These are phyloP conservation scores for Anniella stebbinsi DNA, from an alignment of 2,797 vertebrate species.

Conservation along the genomic window DNA sequence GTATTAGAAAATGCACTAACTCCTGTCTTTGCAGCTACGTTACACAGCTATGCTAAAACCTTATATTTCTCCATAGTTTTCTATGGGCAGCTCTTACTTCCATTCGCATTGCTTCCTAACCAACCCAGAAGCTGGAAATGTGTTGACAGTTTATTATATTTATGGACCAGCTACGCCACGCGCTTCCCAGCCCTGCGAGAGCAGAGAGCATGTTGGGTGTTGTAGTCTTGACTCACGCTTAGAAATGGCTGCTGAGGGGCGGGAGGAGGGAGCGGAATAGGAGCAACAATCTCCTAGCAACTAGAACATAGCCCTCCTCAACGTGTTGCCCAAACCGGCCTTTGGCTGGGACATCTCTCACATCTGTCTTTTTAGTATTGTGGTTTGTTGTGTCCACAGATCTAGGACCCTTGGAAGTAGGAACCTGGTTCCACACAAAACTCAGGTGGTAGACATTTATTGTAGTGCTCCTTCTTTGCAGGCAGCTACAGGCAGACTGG, in stretches of 20 bases:
- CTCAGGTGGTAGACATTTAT: no score
- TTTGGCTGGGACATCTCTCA: background rate
- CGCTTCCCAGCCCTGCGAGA: background rate
- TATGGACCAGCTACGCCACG: background rate
- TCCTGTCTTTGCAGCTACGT: no score
- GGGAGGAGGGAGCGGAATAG: background rate
- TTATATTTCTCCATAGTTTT: background rate
- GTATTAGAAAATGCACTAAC: background rate
- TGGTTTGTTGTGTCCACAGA: no score
- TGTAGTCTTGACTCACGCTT: slow-evolving; percentile 6
- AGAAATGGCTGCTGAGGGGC: background rate
- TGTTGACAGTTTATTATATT: background rate
- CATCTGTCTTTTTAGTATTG: background rate
- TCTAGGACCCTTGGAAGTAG: no score
- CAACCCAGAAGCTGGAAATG: background rate
- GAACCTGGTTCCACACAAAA: no score
- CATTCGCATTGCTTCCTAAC: background rate
- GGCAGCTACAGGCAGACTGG: no score
- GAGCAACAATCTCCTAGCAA: slow-evolving; percentile 21
- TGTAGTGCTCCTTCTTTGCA: no score
- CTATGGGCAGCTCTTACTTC: background rate
- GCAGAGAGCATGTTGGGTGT: background rate
- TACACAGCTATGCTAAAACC: background rate
- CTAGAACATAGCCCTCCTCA: background rate
- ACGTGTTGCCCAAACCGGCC: background rate